A percentile compares a stretch with the other conserved stretches of the same genome.
These are phyloP conservation scores for Masnerella sp. DNA, from an alignment of 2,888 invertebrate genomes.

Conservation along the genomic window DNA sequence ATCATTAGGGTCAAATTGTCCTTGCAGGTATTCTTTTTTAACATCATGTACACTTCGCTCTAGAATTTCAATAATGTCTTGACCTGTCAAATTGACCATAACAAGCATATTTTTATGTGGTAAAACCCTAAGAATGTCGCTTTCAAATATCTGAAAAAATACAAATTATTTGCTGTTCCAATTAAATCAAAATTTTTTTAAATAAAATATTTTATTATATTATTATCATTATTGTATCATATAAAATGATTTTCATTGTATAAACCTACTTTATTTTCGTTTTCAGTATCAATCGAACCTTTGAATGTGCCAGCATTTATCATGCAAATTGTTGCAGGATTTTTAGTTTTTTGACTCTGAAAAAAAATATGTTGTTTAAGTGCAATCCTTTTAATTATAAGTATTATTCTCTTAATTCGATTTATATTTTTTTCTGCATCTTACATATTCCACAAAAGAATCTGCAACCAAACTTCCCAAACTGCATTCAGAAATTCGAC, in stretches of 20 bases:
- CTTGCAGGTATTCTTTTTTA: slow-evolving; percentile 76
- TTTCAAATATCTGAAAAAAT: slow-evolving; percentile 18
- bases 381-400: slow-evolving; percentile 84
- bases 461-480: slow-evolving; percentile 49
- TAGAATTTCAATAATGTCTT: slow-evolving; percentile 81
- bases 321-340: slow-evolving; percentile 86
- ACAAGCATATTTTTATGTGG: slow-evolving; percentile 88
- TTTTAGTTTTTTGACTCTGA: slow-evolving; percentile 83
- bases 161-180: too few species aligned
- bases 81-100: slow-evolving; percentile 83
- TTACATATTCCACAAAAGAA: slow-evolving; percentile 39
- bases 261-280: slow-evolving; percentile 78
- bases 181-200: too few species aligned
- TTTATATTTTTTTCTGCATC: slow-evolving; percentile 5
- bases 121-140: slow-evolving; percentile 85
- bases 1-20: too few species aligned
- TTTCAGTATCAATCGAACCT: slow-evolving; percentile 80
- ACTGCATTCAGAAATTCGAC: slow-evolving; percentile 77
- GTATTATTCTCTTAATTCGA: too few species aligned
- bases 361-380: slow-evolving; percentile 9
- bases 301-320: slow-evolving; percentile 89
- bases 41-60: slow-evolving; percentile 82
- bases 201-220: neutral
- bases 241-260: too few species aligned
- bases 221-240: too few species aligned